phyloP scores from a whole-genome alignment of 2,888 invertebrate species.

The Tiphia femorata region DNA sequence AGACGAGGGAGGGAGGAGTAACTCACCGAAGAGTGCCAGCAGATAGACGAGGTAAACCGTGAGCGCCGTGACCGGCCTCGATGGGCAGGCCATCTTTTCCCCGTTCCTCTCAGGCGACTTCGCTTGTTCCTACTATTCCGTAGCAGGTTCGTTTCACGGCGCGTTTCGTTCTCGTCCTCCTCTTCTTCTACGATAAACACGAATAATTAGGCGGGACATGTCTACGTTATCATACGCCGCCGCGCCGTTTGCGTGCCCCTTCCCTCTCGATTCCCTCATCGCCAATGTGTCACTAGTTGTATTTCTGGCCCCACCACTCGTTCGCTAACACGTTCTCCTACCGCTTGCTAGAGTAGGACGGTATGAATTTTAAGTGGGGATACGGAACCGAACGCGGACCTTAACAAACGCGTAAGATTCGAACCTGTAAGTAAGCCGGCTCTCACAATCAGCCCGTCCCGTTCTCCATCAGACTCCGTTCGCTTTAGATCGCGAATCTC shows the following conservation, averaged over 20 bases:
- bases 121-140: constrained; percentile 35
- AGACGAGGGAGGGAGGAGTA: constrained; percentile 14
- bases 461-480: too few species aligned
- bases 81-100: constrained; percentile 48
- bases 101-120: constrained; percentile 40
- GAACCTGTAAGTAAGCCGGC: too few species aligned
- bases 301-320: too few species aligned
- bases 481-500: too few species aligned
- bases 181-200: constrained; percentile 59
- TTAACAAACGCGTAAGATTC: too few species aligned
- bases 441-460: too few species aligned
- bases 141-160: constrained; percentile 28
- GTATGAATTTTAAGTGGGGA: too few species aligned
- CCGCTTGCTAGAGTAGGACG: too few species aligned
- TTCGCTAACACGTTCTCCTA: too few species aligned
- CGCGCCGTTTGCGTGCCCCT: not conserved
- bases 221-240: not conserved
- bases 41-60: constrained; percentile 57
- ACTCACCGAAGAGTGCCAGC: constrained; percentile 62
- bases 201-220: constrained; percentile 55
- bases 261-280: not conserved
- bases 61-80: constrained; percentile 46
- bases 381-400: too few species aligned
- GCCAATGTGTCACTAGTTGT: too few species aligned
- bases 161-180: constrained; percentile 38